These are phyloP conservation scores for Cataglyphis hispanica DNA, from an alignment of 1,140 invertebrate genomes.

Conservation along the genomic window DNA sequence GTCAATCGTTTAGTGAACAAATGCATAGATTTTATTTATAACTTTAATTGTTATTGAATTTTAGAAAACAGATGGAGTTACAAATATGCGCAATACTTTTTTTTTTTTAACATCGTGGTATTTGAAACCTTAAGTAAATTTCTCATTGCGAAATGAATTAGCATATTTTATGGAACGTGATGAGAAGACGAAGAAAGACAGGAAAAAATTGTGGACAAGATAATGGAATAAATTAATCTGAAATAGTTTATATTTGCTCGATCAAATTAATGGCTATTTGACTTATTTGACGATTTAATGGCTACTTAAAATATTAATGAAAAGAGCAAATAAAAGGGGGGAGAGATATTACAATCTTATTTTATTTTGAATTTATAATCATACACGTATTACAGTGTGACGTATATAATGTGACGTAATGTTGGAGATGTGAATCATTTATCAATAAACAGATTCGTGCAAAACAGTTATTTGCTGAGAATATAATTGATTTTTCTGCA, in stretches of 20 bases:
- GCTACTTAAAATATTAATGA: constrained; percentile 23
- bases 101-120: not conserved
- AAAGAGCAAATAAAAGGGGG: not conserved
- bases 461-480: not conserved
- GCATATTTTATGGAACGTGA: constrained; percentile 31
- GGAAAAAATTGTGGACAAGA: not conserved
- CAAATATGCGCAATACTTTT: not conserved
- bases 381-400: no score
- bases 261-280: not conserved
- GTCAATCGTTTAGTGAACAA: not conserved
- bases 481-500: no score
- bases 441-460: not conserved
- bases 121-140: not conserved
- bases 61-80: not conserved
- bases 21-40: not conserved
- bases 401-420: not conserved
- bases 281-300: constrained; percentile 7
- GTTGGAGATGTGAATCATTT: not conserved
- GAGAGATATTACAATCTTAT: not conserved
- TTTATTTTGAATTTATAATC: not conserved
- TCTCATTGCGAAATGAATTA: constrained; percentile 15
- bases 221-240: constrained; percentile 46
- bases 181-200: not conserved
- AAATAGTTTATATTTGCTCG: not conserved
- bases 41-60: not conserved